Conservation (phyloP, 2,888 invertebrate species). For the Athrips mouffetella region DNA sequence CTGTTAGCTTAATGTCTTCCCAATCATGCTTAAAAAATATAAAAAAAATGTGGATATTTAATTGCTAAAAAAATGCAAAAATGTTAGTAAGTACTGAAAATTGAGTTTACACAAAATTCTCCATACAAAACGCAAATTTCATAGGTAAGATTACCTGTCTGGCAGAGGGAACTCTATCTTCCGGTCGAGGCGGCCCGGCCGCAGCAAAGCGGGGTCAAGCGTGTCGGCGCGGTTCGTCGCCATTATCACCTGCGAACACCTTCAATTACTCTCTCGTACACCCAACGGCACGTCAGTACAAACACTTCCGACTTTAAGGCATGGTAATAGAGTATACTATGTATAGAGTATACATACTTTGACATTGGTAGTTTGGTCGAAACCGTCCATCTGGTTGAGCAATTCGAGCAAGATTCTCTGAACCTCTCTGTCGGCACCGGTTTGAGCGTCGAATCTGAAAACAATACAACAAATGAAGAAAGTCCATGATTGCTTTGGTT, state of each 20-base stretch:
- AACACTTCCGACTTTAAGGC: not conserved
- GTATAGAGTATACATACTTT: constrained; percentile 80
- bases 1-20: too few relatives aligned
- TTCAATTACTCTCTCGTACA: too few relatives aligned
- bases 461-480: not conserved
- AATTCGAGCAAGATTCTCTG: constrained; percentile 98
- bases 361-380: constrained; percentile 99
- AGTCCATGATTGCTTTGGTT: too few relatives aligned
- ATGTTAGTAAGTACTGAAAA: too few relatives aligned
- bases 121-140: too few relatives aligned
- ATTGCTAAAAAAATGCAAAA: too few relatives aligned
- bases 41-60: too few relatives aligned
- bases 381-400: constrained; percentile 99
- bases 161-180: constrained; percentile 99
- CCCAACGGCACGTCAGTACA: too few relatives aligned
- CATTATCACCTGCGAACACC: constrained; percentile 87
- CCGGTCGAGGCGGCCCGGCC: constrained; percentile 97
- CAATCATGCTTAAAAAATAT: too few relatives aligned
- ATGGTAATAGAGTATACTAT: not conserved
- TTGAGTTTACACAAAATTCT: too few relatives aligned
- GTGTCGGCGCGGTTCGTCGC: constrained; percentile 99
- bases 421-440: constrained; percentile 98
- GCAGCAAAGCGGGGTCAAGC: constrained; percentile 96
- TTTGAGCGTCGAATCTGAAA: constrained; percentile 94
- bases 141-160: constrained; percentile 87